phyloP scores from a whole-genome alignment of 2,888 invertebrate genomes.

The Noctua janthina region DNA sequence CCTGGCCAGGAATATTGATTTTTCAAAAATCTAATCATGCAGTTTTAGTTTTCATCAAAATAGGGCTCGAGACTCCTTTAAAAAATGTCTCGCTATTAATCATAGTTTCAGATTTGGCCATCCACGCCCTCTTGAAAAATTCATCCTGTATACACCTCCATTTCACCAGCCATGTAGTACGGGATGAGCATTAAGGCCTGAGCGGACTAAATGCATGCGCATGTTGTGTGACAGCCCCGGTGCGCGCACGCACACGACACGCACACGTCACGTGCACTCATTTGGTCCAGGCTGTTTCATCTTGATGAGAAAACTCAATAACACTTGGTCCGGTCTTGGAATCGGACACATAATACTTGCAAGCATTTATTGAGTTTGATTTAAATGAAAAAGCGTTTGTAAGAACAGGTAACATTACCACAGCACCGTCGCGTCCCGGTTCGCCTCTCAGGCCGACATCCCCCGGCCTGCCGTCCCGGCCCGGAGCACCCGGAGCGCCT shows the following conservation, averaged over 20 bases:
- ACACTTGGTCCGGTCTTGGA: not conserved
- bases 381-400: not conserved
- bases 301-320: not conserved
- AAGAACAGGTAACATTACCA: constrained; percentile 72
- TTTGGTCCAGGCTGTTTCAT: not conserved
- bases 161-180: not conserved
- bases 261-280: too few species aligned
- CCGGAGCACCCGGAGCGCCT: constrained; percentile 77
- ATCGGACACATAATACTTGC: not conserved
- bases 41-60: too few species aligned
- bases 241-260: too few species aligned
- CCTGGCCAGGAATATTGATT: too few species aligned
- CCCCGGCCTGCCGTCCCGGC: constrained; percentile 80
- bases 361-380: not conserved
- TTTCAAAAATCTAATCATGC: too few species aligned
- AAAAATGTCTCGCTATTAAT: too few species aligned
- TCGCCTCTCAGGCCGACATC: constrained; percentile 78
- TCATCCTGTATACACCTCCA: not conserved
- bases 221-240: too few species aligned
- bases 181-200: not conserved
- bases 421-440: constrained; percentile 83
- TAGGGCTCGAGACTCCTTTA: too few species aligned
- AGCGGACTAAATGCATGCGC: not conserved
- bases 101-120: too few species aligned
- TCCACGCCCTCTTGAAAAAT: too few species aligned